Evolutionary conservation across 2,888 invertebrate genomes (phyloP).

Genomic region (Eurytoma adleriae): DNA sequence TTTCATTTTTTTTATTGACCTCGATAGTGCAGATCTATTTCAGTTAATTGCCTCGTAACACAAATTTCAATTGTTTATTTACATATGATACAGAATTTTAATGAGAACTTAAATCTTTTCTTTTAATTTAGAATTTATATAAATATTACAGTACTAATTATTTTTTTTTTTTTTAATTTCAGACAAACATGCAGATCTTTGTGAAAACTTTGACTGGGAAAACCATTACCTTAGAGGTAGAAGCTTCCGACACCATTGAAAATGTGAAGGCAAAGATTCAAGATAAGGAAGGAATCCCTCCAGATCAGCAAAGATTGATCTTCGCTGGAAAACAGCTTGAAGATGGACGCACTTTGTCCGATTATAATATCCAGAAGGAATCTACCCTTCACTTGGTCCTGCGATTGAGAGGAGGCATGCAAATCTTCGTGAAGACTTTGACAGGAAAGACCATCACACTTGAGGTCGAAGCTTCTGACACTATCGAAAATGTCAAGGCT

Average conservation of each 20-base stretch:
- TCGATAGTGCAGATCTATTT: not conserved
- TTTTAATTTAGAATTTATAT: no score
- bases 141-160: not conserved
- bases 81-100: not conserved
- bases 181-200: conserved; percentile 82
- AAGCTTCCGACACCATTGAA: conserved; percentile 94
- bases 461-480: conserved; percentile 62
- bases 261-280: conserved; percentile 97
- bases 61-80: not conserved
- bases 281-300: conserved; percentile 85
- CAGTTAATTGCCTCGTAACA: not conserved
- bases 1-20: not conserved
- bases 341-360: conserved; percentile 63
- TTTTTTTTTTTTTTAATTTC: conserved; percentile 24
- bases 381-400: conserved; percentile 63
- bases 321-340: conserved; percentile 64
- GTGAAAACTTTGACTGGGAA: conserved; percentile 96
- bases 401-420: conserved; percentile 64
- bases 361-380: conserved; percentile 65
- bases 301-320: conserved; percentile 64
- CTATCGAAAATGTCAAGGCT: conserved; percentile 62
- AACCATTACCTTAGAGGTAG: conserved; percentile 95
- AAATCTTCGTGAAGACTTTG: conserved; percentile 64
- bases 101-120: not conserved
- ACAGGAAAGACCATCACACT: conserved; percentile 65